Conservation (phyloP, 2,113 vertebrate species). For the Tricholaema leucomelas region DNA sequence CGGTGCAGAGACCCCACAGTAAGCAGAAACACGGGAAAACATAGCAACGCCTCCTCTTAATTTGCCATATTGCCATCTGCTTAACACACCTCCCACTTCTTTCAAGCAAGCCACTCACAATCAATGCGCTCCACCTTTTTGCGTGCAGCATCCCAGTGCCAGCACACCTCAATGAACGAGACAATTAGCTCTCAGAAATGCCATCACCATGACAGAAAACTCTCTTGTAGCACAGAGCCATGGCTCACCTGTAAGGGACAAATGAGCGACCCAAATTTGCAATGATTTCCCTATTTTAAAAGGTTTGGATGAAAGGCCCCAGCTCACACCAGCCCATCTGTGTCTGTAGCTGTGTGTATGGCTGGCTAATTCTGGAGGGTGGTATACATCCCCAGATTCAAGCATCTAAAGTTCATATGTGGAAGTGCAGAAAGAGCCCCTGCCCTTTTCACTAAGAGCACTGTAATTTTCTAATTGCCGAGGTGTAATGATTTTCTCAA, state of each 20-base stretch:
- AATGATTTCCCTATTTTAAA: not conserved
- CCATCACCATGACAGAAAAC: not conserved
- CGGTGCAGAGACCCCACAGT: not conserved
- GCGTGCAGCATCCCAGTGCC: not conserved
- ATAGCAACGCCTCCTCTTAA: not conserved
- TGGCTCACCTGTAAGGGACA: not conserved
- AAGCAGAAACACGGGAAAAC: not conserved
- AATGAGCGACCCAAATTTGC: not conserved
- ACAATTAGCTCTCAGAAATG: not conserved
- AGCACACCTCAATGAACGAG: rapidly evolving
- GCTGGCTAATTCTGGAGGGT: not conserved
- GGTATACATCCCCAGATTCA: not conserved
- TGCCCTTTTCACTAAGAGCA: not conserved
- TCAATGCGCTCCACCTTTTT: not conserved
- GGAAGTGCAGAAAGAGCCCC: not conserved
- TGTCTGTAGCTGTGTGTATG: not conserved
- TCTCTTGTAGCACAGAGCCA: not conserved
- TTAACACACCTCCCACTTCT: not conserved
- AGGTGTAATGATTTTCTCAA: not conserved
- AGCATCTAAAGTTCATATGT: not conserved
- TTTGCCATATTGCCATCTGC: not conserved
- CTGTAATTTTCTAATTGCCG: not conserved
- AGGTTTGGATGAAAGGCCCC: not conserved
- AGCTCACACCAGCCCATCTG: not conserved
- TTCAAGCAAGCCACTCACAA: not conserved